Conservation (phyloP, 1,140 invertebrate genomes). For the Dendroctonus valens region DNA sequence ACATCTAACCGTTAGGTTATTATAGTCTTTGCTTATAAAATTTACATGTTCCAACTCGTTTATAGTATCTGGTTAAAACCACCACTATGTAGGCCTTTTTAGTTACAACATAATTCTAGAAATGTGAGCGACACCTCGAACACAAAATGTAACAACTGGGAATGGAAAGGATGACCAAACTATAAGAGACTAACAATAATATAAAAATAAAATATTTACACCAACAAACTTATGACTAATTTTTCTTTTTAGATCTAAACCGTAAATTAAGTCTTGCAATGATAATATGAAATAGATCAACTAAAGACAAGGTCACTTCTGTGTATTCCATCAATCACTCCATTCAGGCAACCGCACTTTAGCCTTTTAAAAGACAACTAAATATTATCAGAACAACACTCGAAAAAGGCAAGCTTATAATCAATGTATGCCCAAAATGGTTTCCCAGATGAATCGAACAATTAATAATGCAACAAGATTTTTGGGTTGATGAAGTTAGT, state of each 20-base stretch:
- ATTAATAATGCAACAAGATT: slow-evolving; percentile 29
- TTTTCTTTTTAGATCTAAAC: not conserved
- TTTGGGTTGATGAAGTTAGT: not conserved
- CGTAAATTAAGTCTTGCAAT: slow-evolving; percentile 19
- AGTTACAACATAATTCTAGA: slow-evolving; percentile 25
- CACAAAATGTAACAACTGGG: slow-evolving; percentile 11
- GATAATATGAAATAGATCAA: slow-evolving; percentile 21
- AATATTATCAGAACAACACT: slow-evolving; percentile 5
- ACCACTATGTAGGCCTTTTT: slow-evolving; percentile 29
- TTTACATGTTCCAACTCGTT: slow-evolving; percentile 22
- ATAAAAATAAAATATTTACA: slow-evolving; percentile 36
- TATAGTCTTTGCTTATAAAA: slow-evolving; percentile 19
- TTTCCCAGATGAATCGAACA: slow-evolving; percentile 15
- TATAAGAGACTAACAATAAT: slow-evolving; percentile 24
- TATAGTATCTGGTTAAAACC: slow-evolving; percentile 16
- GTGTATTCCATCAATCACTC: slow-evolving; percentile 9
- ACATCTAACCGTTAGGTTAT: slow-evolving; percentile 4
- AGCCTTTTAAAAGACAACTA: slow-evolving; percentile 12
- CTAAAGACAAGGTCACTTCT: slow-evolving; percentile 25
- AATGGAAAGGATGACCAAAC: slow-evolving; percentile 19
- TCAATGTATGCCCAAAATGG: slow-evolving; percentile 14
- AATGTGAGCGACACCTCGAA: slow-evolving; percentile 23
- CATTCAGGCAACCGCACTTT: not conserved
- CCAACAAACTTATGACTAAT: slow-evolving; percentile 26
- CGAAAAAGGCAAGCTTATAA: slow-evolving; percentile 18